These are phyloP conservation scores for Brachyptera risi DNA, from an alignment of 2,888 invertebrate genomes.

Conservation along the genomic window DNA sequence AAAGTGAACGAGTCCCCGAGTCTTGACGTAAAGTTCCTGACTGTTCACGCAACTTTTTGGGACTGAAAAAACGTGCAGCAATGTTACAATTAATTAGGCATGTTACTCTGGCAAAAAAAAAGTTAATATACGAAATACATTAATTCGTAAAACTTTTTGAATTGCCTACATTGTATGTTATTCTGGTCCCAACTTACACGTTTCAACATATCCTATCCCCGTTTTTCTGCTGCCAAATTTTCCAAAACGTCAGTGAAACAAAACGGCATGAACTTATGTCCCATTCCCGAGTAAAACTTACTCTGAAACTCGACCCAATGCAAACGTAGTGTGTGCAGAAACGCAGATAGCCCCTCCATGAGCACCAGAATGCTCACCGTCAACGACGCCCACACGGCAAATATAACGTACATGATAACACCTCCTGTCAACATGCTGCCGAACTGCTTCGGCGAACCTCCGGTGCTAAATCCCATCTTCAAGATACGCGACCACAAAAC, in stretches of 20 bases:
- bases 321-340: constrained; percentile 81
- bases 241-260: constrained; percentile 47
- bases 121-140: too few relatives aligned
- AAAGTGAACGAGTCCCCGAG: too few relatives aligned
- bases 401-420: constrained; percentile 58
- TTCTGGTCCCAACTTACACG: too few relatives aligned
- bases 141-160: too few relatives aligned
- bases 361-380: constrained; percentile 78
- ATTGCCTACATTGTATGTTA: too few relatives aligned
- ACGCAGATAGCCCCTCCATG: constrained; percentile 90
- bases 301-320: constrained; percentile 43
- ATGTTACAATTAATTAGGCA: too few relatives aligned
- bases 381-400: constrained; percentile 73
- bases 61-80: too few relatives aligned
- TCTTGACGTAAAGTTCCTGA: too few relatives aligned
- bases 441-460: constrained; percentile 21
- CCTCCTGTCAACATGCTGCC: constrained; percentile 42
- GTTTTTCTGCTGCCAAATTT: neutral
- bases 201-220: too few relatives aligned
- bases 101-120: too few relatives aligned
- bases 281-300: constrained; percentile 82
- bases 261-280: constrained; percentile 81
- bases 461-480: constrained; percentile 44
- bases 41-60: too few relatives aligned
- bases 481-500: constrained; percentile 74